Conservation (phyloP, 2,113 vertebrate species). For the Tinamus guttatus region DNA sequence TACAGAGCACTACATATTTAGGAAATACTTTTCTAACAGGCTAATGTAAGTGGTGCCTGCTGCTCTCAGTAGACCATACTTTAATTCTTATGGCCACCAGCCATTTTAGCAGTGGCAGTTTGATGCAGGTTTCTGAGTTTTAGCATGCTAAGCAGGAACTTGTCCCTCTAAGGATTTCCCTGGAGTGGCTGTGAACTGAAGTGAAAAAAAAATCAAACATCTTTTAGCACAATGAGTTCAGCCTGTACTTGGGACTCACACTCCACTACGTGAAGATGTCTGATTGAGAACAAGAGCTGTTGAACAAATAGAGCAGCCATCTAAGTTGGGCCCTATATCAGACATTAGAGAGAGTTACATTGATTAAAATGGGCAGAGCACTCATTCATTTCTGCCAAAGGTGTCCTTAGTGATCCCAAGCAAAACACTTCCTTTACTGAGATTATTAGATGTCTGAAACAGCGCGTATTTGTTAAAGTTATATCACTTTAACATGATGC, state of each 20-base stretch:
- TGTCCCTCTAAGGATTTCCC: background rate
- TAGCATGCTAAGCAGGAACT: background rate
- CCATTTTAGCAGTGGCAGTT: background rate
- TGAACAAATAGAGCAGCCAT: background rate
- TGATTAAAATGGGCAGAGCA: background rate
- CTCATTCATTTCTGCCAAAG: background rate
- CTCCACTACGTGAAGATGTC: background rate
- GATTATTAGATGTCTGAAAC: background rate
- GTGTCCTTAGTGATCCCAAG: background rate
- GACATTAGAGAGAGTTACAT: background rate
- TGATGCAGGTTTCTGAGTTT: background rate
- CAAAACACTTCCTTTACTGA: background rate
- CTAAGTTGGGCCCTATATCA: background rate
- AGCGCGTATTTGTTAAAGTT: background rate
- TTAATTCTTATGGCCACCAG: background rate
- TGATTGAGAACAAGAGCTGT: background rate
- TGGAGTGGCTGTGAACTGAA: background rate
- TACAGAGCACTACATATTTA: background rate
- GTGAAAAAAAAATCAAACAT: background rate
- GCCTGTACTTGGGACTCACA: background rate
- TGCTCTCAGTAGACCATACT: background rate
- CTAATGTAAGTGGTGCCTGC: background rate
- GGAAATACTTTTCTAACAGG: background rate
- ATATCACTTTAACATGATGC: background rate
- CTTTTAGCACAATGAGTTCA: background rate